Evolutionary conservation across 2,888 invertebrate genomes (phyloP), one percentile per base, ranked within the genome.

Genomic region (Monopis laevigella): DNA sequence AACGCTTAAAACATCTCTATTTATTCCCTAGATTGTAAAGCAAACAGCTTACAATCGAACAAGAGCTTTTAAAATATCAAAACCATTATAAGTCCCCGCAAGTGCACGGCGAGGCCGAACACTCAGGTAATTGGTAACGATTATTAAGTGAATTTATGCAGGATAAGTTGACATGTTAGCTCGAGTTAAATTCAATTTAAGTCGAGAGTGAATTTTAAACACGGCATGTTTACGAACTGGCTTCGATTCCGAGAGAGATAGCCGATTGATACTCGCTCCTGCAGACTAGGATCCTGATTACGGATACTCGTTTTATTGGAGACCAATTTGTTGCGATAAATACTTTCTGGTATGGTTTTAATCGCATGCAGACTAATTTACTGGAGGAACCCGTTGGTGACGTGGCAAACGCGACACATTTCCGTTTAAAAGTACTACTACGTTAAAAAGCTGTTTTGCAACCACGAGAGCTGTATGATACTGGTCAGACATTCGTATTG

Each of bases 131-230:
- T 74, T 71, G 73, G 68, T 65, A 69, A 68, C 65, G 64, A 71
- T 71, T 72, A 73, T 69, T 69, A 65, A 64, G 62, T 62, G 62
- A 72, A 72, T 74, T 73, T 70, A 74, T 73, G 66, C 65, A 61
- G 65, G 64, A 69, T 67, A 70, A 67, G 62, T 67, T 68, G 71
- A 69, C 71, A 67, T 59, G 58, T 60, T 62, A 59, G 55, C 54
- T 61, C 47, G 59, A 62, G 59, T 63, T 69, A 62, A 66, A 67
- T 62, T 64, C 55, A 65, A 71, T 43, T 40, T 40, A 43, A 39
- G 28, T 28, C n/a, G 55, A 52, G 58, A 53, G 52, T 60, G 59
- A 59, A 59, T 62, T 62, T 57, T 51, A 59, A 59, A 53, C 54
- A 54, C 57, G 63, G 63, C 59, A 62, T 62, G 60, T 65, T 67